Percentiles rank a stretch among this genome's conserved stretches.
These are phyloP conservation scores for Trogon melanurus DNA, from an alignment of 2,113 vertebrate genomes.

Conservation along the genomic window DNA sequence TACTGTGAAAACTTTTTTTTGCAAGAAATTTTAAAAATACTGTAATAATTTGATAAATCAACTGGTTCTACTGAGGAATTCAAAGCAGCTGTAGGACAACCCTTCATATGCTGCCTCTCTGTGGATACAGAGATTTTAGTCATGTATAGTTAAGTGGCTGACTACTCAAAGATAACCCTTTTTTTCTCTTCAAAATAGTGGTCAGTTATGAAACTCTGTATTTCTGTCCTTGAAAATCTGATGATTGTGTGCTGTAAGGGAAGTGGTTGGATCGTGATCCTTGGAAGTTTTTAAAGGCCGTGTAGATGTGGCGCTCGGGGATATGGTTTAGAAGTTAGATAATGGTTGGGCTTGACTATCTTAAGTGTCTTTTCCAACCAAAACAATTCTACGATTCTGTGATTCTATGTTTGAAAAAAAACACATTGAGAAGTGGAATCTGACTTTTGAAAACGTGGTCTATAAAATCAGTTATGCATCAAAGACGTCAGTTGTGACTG, in stretches of 20 bases:
- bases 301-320: no score
- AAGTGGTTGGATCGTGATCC: no score
- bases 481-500: background rate
- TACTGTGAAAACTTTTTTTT: background rate
- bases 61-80: background rate
- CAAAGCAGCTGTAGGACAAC: background rate
- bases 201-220: background rate
- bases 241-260: no score
- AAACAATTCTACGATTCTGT: no score
- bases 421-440: background rate
- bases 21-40: background rate
- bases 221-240: background rate
- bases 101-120: background rate
- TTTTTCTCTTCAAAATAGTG: background rate
- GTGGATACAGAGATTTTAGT: background rate
- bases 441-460: background rate
- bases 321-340: no score
- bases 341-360: no score
- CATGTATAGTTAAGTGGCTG: background rate
- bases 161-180: background rate
- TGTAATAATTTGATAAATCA: background rate
- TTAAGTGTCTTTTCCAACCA: no score
- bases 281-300: no score
- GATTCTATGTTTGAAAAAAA: background rate
- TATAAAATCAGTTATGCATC: background rate